Evolutionary conservation across 2,888 invertebrate species (phyloP).

Genomic region (Dorcus hopei): DNA sequence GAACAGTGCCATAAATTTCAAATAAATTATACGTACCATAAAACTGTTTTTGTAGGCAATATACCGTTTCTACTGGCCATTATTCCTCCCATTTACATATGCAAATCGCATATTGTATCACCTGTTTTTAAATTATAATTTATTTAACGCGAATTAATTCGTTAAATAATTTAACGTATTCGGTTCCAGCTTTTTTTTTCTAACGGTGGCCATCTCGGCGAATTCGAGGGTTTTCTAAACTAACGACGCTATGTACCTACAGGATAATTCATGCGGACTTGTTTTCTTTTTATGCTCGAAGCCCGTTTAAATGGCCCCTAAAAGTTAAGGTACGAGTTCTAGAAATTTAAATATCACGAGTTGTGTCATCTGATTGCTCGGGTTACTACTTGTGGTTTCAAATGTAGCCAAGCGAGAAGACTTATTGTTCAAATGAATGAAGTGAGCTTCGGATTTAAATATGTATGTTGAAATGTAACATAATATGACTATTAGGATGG

Average conservation of each 20-base stretch:
- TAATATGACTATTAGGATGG: conserved; percentile 40
- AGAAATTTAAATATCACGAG: conserved; percentile 32
- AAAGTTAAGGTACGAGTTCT: conserved; percentile 13
- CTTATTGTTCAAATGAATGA: conserved; percentile 38
- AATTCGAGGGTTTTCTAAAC: too few relatives aligned
- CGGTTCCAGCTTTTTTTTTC: neutral
- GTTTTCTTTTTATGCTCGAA: conserved; percentile 2
- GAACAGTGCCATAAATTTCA: conserved; percentile 15
- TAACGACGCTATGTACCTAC: neutral
- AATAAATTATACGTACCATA: conserved; percentile 17
- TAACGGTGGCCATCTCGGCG: too few relatives aligned
- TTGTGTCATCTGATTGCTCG: conserved; percentile 38
- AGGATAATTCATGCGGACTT: neutral
- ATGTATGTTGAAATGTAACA: conserved; percentile 32
- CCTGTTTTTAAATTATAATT: neutral
- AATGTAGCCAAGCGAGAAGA: conserved; percentile 42
- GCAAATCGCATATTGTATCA: neutral
- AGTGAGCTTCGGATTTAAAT: conserved; percentile 37
- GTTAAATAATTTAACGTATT: neutral
- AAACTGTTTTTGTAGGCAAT: conserved; percentile 14
- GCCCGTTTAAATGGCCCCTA: neutral
- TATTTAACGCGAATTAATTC: neutral
- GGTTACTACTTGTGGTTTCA: conserved; percentile 40
- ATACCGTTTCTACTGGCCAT: neutral
- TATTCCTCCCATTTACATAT: neutral